Percentiles rank a stretch among this genome's conserved stretches.
Conservation (phyloP, 2,797 vertebrate genomes). For the Hydrophis major region DNA sequence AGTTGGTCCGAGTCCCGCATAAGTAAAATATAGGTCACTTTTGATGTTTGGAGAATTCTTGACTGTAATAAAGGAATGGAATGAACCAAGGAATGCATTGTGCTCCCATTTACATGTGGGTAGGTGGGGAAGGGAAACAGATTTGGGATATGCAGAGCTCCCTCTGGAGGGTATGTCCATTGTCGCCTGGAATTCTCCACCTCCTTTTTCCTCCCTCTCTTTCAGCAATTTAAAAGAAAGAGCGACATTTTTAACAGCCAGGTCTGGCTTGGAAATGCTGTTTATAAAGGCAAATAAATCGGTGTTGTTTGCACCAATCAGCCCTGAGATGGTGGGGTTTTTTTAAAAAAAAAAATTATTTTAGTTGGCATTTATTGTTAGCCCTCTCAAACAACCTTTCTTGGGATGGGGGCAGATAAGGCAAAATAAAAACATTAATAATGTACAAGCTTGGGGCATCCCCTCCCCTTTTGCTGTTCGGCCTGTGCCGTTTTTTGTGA, state of each 20-base stretch:
- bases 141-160: background rate
- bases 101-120: background rate
- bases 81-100: conserved; percentile 54
- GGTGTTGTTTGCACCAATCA: background rate
- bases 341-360: background rate
- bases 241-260: background rate
- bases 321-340: background rate
- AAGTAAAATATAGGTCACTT: conserved; percentile 55
- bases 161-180: conserved; percentile 27
- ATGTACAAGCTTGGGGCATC: background rate
- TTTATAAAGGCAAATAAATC: background rate
- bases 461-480: background rate
- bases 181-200: background rate
- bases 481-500: background rate
- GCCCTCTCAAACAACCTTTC: background rate
- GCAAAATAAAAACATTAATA: background rate
- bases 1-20: conserved; percentile 32
- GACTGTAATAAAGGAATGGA: conserved; percentile 33
- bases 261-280: background rate
- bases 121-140: rapidly evolving
- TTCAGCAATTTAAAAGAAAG: background rate
- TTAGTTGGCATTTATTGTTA: background rate
- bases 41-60: conserved; percentile 33
- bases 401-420: background rate
- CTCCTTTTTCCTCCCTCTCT: background rate